Evolutionary conservation across 2,888 invertebrate genomes (phyloP), one percentile per base, ranked within the genome.

Genomic region (Caenorhabditis uteleia): DNA sequence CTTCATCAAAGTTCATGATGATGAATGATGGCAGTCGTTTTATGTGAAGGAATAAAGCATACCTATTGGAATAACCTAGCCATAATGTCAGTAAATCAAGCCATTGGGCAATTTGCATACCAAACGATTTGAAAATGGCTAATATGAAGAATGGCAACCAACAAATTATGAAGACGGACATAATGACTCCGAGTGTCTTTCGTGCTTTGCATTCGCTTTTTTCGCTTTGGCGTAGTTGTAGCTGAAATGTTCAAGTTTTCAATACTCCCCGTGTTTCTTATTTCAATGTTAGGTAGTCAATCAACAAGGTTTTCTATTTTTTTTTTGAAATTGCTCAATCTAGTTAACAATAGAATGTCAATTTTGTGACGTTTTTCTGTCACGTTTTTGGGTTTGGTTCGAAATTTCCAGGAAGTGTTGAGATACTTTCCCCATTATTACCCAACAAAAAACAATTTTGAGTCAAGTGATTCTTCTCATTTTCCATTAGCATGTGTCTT

Each of bases 71-170:
- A 86, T 98, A 98, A 44, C 97, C 97, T 55, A 98, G 88, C 97
- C 97, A 98, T 1, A 82, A 60, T 7, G 68, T 51, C 10, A 81
- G 51, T 3, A 59, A 49, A 49, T 82, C 80, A 18, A 82, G 56
- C 78, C 79, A 81, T 26, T 60, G 56, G 0, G 82, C 77, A n/a
- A 77, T 64, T 12, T 39, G 31, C 34, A 62, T 40, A 1, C 50
- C 38, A 40, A 61, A 68, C 3, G 82, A 77, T 39, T 81, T 80
- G 44, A 94, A 89, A 60, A 97, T 87, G 3, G 95, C 95, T 65
- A 95, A 87, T 46, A 93, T 93, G 87, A 98, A 98, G 87, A 98
- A 98, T 2, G 97, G 97, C 71, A 94, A 92, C 95, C 97, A 97
- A 85, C 95, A 97, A 65, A 95, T 89, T 7, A 97, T 89, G 85